A percentile compares a stretch with the other conserved stretches of the same genome.
Evolutionary conservation across 2,113 vertebrate species (phyloP).

Genomic region (Zapus hudsonius): DNA sequence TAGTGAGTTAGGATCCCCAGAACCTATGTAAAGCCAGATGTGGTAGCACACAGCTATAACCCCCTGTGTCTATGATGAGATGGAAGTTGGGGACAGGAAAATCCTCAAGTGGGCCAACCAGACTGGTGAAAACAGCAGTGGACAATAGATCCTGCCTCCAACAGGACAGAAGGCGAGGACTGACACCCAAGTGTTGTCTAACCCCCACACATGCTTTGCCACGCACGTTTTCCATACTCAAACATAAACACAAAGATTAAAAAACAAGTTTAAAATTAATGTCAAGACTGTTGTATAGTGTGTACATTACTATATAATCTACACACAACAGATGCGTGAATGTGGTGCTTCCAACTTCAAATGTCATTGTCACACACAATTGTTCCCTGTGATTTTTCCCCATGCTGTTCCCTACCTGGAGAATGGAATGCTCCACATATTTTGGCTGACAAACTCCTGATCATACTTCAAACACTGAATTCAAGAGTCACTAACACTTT

Average conservation of each 20-base stretch:
- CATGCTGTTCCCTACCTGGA: not conserved
- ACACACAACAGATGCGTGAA: not conserved
- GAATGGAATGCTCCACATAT: not conserved
- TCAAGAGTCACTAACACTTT: not conserved
- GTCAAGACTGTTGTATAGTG: not conserved
- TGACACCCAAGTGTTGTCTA: too few species aligned
- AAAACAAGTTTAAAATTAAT: not conserved
- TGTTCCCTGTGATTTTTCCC: not conserved
- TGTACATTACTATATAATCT: not conserved
- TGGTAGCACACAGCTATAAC: too few species aligned
- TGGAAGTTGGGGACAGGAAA: too few species aligned
- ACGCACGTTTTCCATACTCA: too few species aligned
- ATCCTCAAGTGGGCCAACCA: too few species aligned
- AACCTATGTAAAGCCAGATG: too few species aligned
- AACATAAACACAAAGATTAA: not conserved
- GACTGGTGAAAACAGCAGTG: too few species aligned
- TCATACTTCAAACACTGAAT: not conserved
- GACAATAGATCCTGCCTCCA: too few species aligned
- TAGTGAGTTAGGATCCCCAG: too few species aligned
- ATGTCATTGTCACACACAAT: not conserved
- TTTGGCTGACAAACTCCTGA: not conserved
- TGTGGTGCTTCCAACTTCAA: conserved; percentile 24
- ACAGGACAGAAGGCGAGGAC: too few species aligned
- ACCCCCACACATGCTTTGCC: too few species aligned
- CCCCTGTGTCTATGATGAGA: too few species aligned